Evolutionary conservation across 2,113 vertebrate genomes (phyloP).

Genomic region (Perca schrenkii): DNA sequence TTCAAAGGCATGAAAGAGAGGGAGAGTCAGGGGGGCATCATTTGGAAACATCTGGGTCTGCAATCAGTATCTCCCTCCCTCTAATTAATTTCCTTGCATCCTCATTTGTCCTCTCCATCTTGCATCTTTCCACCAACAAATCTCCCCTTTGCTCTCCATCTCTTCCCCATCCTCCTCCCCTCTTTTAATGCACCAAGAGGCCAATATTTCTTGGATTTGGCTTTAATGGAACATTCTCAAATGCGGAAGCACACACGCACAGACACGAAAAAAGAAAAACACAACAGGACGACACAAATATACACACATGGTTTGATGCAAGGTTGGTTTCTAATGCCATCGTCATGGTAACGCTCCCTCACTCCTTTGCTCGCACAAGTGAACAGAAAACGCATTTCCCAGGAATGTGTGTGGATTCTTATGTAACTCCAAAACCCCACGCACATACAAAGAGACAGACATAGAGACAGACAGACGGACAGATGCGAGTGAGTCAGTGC

Average conservation of each 20-base stretch:
- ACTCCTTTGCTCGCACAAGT: conserved; percentile 66
- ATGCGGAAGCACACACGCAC: conserved; percentile 13
- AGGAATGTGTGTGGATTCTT: conserved; percentile 78
- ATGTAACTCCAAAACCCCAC: conserved; percentile 76
- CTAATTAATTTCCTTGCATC: conserved; percentile 67
- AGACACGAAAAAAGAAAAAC: not conserved
- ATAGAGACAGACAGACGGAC: conserved; percentile 53
- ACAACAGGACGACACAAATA: conserved; percentile 52
- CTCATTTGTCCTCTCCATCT: conserved; percentile 41
- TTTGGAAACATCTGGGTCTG: conserved; percentile 80
- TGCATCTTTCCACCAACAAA: conserved; percentile 26
- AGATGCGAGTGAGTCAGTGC: conserved; percentile 70
- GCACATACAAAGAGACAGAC: conserved; percentile 52
- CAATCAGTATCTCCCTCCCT: conserved; percentile 66
- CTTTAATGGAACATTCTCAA: conserved; percentile 35
- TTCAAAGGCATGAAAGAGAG: conserved; percentile 55
- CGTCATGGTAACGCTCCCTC: conserved; percentile 84
- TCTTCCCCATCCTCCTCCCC: conserved; percentile 8
- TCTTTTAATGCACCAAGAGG: conserved; percentile 31
- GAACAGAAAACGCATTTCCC: conserved; percentile 67
- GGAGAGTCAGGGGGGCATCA: conserved; percentile 44
- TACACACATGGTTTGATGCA: conserved; percentile 67
- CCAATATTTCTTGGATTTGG: conserved; percentile 20
- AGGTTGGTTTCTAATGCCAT: conserved; percentile 80
- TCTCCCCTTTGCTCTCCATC: conserved; percentile 19